Percentiles rank a stretch among this genome's conserved stretches.
phyloP scores from a whole-genome alignment of 2,113 vertebrate species.

The Phylloscopus whistleri region DNA sequence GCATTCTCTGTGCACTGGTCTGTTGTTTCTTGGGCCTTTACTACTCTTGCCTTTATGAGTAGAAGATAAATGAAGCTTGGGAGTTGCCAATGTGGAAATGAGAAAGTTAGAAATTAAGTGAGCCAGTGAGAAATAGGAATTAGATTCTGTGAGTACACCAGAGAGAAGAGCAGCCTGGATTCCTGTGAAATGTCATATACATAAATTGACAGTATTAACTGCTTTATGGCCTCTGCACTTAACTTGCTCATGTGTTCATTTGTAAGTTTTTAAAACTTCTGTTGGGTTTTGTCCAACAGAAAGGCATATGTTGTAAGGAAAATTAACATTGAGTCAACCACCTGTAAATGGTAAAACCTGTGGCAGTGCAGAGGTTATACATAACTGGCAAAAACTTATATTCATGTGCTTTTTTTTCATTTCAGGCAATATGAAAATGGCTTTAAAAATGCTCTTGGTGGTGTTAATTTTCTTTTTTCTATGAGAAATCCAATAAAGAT shows the following conservation, averaged over 20 bases:
- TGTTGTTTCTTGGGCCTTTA: rapidly evolving
- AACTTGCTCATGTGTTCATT: neutral
- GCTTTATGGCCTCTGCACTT: neutral
- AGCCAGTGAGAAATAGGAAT: neutral
- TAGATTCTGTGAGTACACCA: neutral
- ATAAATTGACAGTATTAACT: neutral
- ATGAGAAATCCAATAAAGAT: neutral
- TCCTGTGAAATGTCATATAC: neutral
- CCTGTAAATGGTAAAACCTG: neutral
- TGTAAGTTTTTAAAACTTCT: neutral
- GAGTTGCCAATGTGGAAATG: neutral
- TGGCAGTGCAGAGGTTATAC: neutral
- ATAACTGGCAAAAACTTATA: neutral
- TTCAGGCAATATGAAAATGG: neutral
- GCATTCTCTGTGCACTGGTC: neutral
- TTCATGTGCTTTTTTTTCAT: neutral
- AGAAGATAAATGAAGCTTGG: neutral
- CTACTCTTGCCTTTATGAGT: neutral
- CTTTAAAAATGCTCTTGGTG: neutral
- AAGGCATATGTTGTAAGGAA: neutral
- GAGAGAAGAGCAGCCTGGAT: neutral
- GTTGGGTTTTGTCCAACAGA: neutral
- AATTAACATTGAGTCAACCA: neutral
- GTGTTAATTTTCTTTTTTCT: neutral
- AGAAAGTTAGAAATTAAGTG: neutral